Percentiles rank a stretch among this genome's conserved stretches.
Evolutionary conservation across 2,797 vertebrate genomes (phyloP).

Genomic region (Prionace glauca): DNA sequence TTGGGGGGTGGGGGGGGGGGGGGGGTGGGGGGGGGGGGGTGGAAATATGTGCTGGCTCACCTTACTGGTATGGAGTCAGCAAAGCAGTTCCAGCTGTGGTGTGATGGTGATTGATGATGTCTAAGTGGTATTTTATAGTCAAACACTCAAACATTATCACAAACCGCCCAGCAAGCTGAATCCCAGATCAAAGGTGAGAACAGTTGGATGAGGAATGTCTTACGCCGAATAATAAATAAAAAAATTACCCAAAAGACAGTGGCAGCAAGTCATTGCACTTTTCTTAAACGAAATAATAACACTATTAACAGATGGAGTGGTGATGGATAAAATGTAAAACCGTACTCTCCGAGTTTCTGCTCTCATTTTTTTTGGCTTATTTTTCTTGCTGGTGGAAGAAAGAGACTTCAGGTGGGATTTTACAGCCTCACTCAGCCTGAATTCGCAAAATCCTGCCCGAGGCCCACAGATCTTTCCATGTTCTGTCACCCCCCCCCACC

Average conservation of each 20-base stretch:
- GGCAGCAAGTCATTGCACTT: background rate
- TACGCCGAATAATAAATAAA: background rate
- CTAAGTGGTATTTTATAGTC: conserved; percentile 16
- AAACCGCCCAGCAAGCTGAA: background rate
- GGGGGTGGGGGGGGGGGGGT: no score
- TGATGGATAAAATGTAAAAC: background rate
- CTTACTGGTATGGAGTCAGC: background rate
- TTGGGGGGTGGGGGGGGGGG: no score
- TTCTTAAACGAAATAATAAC: background rate
- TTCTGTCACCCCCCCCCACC: no score
- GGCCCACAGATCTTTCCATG: no score
- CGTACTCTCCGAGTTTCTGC: background rate
- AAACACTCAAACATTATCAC: background rate
- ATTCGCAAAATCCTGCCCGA: no score
- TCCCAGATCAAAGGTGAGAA: conserved; percentile 26
- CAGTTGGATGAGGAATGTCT: background rate
- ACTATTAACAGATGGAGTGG: background rate
- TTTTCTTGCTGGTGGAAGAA: background rate
- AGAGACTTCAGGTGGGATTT: background rate
- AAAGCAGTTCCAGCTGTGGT: conserved; percentile 15
- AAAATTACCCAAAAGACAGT: background rate
- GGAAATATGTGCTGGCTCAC: background rate
- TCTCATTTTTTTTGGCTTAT: background rate
- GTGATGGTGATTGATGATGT: conserved; percentile 30
- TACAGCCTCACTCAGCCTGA: no score